Conservation (phyloP, 2,888 invertebrate species). For the Andrena haemorrhoa region DNA sequence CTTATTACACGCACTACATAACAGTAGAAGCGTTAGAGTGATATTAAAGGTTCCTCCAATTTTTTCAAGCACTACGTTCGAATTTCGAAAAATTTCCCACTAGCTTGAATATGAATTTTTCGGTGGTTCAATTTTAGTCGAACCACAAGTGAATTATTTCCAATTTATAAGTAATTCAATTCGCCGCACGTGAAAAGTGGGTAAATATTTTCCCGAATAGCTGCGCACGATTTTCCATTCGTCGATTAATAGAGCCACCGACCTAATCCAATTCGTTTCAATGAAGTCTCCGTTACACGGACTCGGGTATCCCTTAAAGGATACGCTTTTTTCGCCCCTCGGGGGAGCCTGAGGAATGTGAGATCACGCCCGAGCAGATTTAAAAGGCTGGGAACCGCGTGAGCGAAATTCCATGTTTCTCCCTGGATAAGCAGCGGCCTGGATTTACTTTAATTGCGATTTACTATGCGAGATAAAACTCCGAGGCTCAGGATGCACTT, state of each 20-base stretch:
- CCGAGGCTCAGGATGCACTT: conserved; percentile 40
- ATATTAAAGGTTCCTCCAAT: too few relatives aligned
- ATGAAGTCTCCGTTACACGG: conserved; percentile 2
- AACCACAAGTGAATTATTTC: background rate
- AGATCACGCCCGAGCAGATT: conserved; percentile 50
- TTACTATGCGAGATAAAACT: conserved; percentile 64
- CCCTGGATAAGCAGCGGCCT: conserved; percentile 48
- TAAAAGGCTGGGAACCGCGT: conserved; percentile 40
- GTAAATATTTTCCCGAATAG: background rate
- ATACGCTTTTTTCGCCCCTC: background rate
- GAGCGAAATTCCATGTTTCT: conserved; percentile 63
- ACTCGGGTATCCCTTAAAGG: conserved; percentile 17
- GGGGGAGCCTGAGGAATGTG: conserved; percentile 26
- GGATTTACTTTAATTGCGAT: conserved; percentile 72
- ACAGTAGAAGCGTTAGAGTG: too few relatives aligned
- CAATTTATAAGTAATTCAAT: background rate
- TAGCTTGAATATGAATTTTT: too few relatives aligned
- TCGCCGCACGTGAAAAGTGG: background rate
- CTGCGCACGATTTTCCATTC: background rate
- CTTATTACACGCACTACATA: too few relatives aligned
- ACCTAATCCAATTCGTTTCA: conserved; percentile 8
- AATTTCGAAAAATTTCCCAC: too few relatives aligned
- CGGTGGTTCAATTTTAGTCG: too few relatives aligned
- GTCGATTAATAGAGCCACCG: background rate
- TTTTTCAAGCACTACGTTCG: too few relatives aligned